These are phyloP conservation scores for Drosophila nasuta DNA, from an alignment of 1,140 invertebrate genomes.

Conservation along the genomic window DNA sequence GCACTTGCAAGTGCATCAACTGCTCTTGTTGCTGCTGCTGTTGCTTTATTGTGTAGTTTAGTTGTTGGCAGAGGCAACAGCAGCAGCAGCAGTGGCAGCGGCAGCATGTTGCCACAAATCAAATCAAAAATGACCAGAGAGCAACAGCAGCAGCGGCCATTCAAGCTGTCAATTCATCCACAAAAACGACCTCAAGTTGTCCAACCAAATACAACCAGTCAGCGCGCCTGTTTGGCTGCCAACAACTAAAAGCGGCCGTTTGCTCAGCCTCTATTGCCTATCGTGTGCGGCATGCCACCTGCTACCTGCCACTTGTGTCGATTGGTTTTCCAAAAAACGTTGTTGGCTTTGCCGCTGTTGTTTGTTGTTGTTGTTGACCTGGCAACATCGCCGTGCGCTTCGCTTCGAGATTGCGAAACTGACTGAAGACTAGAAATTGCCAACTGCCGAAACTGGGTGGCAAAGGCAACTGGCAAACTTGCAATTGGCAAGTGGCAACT, in stretches of 20 bases:
- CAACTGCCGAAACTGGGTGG: constrained; percentile 11
- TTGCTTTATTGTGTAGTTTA: background rate
- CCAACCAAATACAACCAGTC: background rate
- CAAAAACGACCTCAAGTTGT: constrained; percentile 26
- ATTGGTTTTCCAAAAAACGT: constrained; percentile 32
- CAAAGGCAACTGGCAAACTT: constrained; percentile 10
- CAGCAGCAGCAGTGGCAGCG: too few species aligned
- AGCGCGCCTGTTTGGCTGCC: background rate
- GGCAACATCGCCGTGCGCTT: constrained; percentile 2
- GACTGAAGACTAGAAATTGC: constrained; percentile 12
- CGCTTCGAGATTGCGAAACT: background rate
- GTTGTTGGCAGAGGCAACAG: background rate
- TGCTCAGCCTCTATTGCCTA: constrained; percentile 1
- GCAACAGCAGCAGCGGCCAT: background rate
- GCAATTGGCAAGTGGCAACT: constrained; percentile 9
- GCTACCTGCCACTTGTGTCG: constrained; percentile 33
- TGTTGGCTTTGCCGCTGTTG: constrained; percentile 14
- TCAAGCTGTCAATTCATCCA: constrained; percentile 29
- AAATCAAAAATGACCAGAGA: constrained; percentile 13
- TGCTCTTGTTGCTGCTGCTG: background rate
- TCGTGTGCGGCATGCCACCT: constrained; percentile 1
- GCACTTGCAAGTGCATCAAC: background rate
- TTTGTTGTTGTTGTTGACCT: constrained; percentile 12
- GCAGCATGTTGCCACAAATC: constrained; percentile 1
- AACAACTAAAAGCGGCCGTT: background rate